Conservation (phyloP, 2,888 invertebrate genomes). For the Nephrotoma appendiculata region DNA sequence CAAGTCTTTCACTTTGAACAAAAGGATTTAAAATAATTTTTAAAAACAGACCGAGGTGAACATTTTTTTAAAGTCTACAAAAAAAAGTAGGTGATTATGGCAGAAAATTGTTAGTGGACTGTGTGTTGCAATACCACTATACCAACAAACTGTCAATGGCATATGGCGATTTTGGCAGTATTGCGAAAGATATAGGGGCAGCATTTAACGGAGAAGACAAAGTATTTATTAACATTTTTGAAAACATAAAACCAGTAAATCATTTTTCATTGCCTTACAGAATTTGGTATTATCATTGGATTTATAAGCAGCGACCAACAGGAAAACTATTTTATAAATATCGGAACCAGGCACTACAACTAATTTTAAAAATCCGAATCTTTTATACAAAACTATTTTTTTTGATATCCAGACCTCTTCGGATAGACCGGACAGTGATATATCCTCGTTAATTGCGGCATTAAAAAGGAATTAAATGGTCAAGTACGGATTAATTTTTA, state of each 20-base stretch:
- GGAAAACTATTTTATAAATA: neutral
- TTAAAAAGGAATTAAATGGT: too few relatives aligned
- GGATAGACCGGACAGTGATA: too few relatives aligned
- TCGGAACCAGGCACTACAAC: neutral
- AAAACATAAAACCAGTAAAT: neutral
- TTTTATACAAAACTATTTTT: too few relatives aligned
- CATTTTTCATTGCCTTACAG: neutral
- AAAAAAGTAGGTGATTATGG: neutral
- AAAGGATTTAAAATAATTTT: neutral
- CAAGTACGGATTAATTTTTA: too few relatives aligned
- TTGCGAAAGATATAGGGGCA: neutral
- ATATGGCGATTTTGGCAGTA: neutral
- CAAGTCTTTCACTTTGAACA: neutral
- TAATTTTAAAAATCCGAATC: neutral
- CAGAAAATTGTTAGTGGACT: too few relatives aligned
- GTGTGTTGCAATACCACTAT: too few relatives aligned
- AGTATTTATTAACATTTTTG: neutral
- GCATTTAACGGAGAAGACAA: neutral
- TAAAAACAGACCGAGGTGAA: neutral
- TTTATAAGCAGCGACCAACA: neutral
- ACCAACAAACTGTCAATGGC: neutral
- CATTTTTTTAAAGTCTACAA: neutral
- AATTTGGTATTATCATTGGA: neutral
- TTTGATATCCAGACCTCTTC: too few relatives aligned
- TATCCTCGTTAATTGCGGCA: too few relatives aligned